These are phyloP conservation scores for Cyclura pinguis DNA, from an alignment of 2,797 vertebrate genomes.

Conservation along the genomic window DNA sequence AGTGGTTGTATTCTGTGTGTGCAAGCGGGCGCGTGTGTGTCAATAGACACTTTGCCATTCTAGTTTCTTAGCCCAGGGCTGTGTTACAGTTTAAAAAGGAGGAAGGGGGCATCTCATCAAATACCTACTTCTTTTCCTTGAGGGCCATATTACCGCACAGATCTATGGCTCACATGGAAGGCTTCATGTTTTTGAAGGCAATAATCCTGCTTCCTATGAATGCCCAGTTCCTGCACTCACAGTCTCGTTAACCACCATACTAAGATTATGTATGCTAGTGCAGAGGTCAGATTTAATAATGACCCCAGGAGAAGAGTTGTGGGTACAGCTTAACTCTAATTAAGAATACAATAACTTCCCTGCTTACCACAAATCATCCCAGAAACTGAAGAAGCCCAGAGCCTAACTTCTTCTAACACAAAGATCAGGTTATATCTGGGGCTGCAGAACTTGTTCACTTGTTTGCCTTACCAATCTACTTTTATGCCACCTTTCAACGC, in stretches of 20 bases:
- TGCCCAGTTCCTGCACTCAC: background rate
- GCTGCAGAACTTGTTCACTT: background rate
- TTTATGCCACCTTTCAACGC: background rate
- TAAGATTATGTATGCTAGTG: background rate
- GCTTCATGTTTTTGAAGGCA: background rate
- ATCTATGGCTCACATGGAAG: background rate
- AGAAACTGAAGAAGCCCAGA: background rate
- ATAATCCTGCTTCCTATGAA: background rate
- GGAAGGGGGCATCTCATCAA: background rate
- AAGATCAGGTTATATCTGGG: background rate
- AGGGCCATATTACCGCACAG: background rate
- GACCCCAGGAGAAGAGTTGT: background rate
- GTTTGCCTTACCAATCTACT: background rate
- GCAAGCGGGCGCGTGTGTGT: no score
- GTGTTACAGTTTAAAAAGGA: background rate
- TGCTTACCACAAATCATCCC: background rate
- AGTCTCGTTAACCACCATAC: background rate
- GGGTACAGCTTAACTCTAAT: background rate
- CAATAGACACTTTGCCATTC: background rate
- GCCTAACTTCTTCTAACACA: background rate
- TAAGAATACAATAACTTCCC: background rate
- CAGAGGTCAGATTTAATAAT: background rate
- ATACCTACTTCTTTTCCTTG: background rate
- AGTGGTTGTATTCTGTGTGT: background rate
- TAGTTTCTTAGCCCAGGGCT: slow-evolving; percentile 3